phyloP scores from a whole-genome alignment of 23 tunicate genomes.

The Phallusia fumigata region DNA sequence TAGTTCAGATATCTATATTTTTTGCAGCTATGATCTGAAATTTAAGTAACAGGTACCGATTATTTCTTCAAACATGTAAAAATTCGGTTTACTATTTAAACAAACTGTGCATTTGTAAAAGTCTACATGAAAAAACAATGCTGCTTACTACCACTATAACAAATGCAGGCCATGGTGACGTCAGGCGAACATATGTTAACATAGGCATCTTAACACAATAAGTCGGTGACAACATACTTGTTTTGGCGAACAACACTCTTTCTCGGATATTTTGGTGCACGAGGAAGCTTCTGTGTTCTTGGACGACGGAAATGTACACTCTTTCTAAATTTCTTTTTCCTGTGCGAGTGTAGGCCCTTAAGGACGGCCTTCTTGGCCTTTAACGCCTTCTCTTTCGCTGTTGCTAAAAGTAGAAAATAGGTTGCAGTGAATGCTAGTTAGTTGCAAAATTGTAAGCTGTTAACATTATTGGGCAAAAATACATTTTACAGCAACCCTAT shows the following conservation, averaged over 20 bases:
- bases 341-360: conserved; percentile 90
- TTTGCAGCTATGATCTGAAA: no score
- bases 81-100: no score
- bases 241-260: conserved; percentile 61
- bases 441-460: no score
- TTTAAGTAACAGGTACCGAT: no score
- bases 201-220: not conserved
- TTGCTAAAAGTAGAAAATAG: not conserved
- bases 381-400: conserved; percentile 80
- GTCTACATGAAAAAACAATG: no score
- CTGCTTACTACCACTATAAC: no score
- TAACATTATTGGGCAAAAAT: no score
- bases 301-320: conserved; percentile 81
- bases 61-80: no score
- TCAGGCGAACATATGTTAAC: not conserved
- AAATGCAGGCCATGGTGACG: not conserved
- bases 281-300: conserved; percentile 72
- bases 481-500: no score
- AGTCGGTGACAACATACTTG: conserved; percentile 41
- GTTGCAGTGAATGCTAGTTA: no score
- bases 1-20: no score
- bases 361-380: conserved; percentile 97
- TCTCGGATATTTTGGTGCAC: conserved; percentile 87
- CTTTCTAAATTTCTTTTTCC: conserved; percentile 83
- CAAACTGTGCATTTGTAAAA: no score